phyloP scores from a whole-genome alignment of 2,888 invertebrate genomes.

The Rhodophaea formosa region DNA sequence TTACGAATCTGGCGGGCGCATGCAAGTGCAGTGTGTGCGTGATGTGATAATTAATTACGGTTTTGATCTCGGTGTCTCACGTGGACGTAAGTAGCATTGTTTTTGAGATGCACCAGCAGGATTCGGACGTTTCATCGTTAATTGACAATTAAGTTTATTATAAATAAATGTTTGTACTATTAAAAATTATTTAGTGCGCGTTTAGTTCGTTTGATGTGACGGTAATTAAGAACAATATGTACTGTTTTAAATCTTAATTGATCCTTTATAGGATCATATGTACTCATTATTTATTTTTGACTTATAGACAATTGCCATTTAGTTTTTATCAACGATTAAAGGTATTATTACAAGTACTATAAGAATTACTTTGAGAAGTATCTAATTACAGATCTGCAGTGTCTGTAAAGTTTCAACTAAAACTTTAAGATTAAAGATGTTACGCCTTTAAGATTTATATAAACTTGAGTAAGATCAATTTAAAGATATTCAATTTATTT shows the following conservation, averaged over 20 bases:
- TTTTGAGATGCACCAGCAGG: slow-evolving; percentile 29
- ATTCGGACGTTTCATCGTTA: slow-evolving; percentile 20
- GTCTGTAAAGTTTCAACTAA: too few relatives aligned
- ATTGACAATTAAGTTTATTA: slow-evolving; percentile 19
- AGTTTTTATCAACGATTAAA: not conserved
- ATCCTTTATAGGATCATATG: too few relatives aligned
- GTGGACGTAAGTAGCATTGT: slow-evolving; percentile 51
- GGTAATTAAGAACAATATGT: not conserved
- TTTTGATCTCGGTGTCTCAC: slow-evolving; percentile 52
- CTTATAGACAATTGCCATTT: too few relatives aligned
- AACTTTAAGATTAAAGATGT: too few relatives aligned
- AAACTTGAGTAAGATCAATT: too few relatives aligned
- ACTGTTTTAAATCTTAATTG: not conserved
- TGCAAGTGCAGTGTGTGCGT: slow-evolving; percentile 49
- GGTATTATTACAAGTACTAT: not conserved
- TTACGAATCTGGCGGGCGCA: slow-evolving; percentile 58
- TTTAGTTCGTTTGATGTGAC: not conserved
- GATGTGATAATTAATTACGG: slow-evolving; percentile 50
- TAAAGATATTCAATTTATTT: too few relatives aligned
- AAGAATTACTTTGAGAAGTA: not conserved
- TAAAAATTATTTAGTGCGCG: not conserved
- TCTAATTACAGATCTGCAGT: not conserved
- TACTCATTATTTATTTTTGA: too few relatives aligned
- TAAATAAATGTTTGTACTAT: slow-evolving; percentile 8
- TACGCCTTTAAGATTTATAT: too few relatives aligned